phyloP scores from a whole-genome alignment of 2,797 vertebrate species.

The Sebastes itinus region DNA sequence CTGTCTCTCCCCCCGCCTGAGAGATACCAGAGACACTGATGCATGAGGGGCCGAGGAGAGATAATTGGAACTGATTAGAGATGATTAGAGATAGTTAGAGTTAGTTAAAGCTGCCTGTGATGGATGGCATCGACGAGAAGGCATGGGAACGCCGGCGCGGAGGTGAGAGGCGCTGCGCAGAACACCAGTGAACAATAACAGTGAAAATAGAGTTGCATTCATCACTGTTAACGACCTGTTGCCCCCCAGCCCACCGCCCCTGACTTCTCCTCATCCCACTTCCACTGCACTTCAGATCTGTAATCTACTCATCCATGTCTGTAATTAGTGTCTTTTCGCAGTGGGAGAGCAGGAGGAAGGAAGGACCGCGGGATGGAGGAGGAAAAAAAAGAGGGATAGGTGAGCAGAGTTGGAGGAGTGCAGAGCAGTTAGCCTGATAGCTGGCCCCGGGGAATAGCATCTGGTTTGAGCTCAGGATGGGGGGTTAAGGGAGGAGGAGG shows the following conservation, averaged over 20 bases:
- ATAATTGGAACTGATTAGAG: constrained; percentile 78
- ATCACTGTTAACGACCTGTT: constrained; percentile 82
- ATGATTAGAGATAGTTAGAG: constrained; percentile 75
- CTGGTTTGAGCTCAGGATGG: constrained; percentile 65
- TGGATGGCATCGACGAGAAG: constrained; percentile 60
- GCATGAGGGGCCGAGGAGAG: constrained; percentile 59
- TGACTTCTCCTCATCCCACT: constrained; percentile 67
- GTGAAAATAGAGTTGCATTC: constrained; percentile 78
- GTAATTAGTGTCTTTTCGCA: constrained; percentile 80
- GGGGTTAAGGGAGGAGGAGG: constrained; percentile 28
- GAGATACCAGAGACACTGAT: constrained; percentile 66
- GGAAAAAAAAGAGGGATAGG: constrained; percentile 50
- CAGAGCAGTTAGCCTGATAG: constrained; percentile 62
- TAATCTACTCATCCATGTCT: constrained; percentile 80
- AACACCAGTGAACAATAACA: constrained; percentile 76
- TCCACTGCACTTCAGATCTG: constrained; percentile 74
- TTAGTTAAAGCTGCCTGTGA: constrained; percentile 71
- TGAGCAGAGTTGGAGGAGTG: constrained; percentile 53
- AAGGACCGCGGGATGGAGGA: constrained; percentile 52
- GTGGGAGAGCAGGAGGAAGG: constrained; percentile 80
- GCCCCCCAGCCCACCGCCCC: constrained; percentile 52
- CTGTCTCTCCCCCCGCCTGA: constrained; percentile 31
- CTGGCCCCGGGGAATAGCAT: constrained; percentile 70
- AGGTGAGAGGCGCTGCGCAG: constrained; percentile 46
- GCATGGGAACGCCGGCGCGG: constrained; percentile 43